phyloP scores from a whole-genome alignment of 2,888 invertebrate species.

The Scaptomyza tumidula region DNA sequence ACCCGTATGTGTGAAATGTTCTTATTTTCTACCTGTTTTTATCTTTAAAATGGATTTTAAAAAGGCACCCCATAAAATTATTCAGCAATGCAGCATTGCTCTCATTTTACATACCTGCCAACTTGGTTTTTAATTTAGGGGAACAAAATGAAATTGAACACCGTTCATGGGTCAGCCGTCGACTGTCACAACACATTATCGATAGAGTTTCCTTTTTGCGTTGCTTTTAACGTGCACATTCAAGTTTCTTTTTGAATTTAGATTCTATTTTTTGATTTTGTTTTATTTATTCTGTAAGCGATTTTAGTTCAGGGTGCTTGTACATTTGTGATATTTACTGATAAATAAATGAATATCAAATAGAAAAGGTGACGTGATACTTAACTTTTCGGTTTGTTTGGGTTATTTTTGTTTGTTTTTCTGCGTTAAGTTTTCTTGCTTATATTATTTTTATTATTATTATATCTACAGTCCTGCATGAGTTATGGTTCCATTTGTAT shows the following conservation, averaged over 20 bases:
- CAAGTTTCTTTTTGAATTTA: background rate
- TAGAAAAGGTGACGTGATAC: background rate
- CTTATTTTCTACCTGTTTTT: conserved; percentile 17
- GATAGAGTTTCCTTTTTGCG: background rate
- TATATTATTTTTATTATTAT: background rate
- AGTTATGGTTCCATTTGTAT: background rate
- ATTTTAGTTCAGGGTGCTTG: background rate
- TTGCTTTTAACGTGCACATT: background rate
- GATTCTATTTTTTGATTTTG: background rate
- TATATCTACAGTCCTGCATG: conserved; percentile 2
- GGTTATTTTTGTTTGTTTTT: background rate
- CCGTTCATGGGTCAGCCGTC: background rate
- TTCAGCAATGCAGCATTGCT: conserved; percentile 10
- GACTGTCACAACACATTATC: conserved; percentile 3
- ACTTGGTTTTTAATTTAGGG: conserved; percentile 10
- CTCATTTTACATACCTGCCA: conserved; percentile 29
- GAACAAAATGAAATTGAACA: conserved; percentile 1
- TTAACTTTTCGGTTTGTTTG: background rate
- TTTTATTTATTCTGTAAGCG: background rate
- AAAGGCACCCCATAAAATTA: conserved; percentile 24
- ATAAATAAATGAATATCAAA: background rate
- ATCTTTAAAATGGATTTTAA: conserved; percentile 7
- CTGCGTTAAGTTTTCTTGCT: background rate
- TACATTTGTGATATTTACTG: background rate
- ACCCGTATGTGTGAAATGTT: background rate